Conservation (phyloP, 1,140 invertebrate species). For the Pemphigus obesinymphae region DNA sequence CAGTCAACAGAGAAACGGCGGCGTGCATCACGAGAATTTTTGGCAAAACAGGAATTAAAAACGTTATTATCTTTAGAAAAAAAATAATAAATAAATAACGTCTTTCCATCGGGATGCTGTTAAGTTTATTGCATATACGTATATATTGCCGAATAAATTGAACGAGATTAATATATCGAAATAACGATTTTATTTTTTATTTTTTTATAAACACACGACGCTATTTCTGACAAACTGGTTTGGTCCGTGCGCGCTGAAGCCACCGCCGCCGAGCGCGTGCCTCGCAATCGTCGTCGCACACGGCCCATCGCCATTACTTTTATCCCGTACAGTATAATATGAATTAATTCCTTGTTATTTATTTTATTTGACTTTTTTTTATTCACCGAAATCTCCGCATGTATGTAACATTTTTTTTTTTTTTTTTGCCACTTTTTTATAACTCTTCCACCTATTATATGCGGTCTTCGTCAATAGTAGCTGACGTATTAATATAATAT, state of each 20-base stretch:
- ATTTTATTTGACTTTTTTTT: conserved; percentile 29
- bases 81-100: no score
- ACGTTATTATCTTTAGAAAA: not conserved
- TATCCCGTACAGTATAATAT: not conserved
- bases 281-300: not conserved
- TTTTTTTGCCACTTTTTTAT: not conserved
- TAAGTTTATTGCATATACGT: not conserved
- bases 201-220: not conserved
- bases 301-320: conserved; percentile 3
- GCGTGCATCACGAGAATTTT: not conserved
- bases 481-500: not conserved
- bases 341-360: conserved; percentile 34
- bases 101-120: conserved; percentile 13
- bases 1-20: not conserved
- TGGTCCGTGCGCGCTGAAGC: conserved; percentile 23
- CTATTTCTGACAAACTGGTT: conserved; percentile 20
- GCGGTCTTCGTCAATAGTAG: not conserved
- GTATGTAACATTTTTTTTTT: not conserved
- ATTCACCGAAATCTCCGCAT: not conserved
- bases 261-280: conserved; percentile 21
- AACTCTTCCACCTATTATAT: not conserved
- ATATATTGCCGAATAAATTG: conserved; percentile 1
- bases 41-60: conserved; percentile 20
- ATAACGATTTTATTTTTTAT: not conserved
- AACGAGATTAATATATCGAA: conserved; percentile 26